Evolutionary conservation across 1,140 invertebrate genomes (phyloP), one percentile per base, ranked within the genome.

Genomic region (Tetraneura akinire): DNA sequence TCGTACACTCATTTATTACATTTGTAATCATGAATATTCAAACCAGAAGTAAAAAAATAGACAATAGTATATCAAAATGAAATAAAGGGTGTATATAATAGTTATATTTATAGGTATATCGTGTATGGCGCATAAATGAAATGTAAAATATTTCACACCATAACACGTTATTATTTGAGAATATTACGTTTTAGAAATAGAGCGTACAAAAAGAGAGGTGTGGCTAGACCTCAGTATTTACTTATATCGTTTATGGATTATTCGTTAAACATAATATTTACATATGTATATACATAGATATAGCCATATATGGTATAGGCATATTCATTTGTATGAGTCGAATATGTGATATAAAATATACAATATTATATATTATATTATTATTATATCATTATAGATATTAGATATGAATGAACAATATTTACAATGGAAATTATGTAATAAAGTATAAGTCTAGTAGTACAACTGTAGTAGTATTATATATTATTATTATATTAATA

Each of bases 61-160:
- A n/a, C n/a, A n/a, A 62, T 62, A 23, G n/a, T n/a, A 0, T 45
- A 47, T 45, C 13, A 47, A 68, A 11, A 47, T 5, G 45, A 16
- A 23, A 21, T 66, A 45, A 66, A 66, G 64, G 64, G 64, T 45
- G 64, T 37, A 45, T n/a, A n/a, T n/a, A n/a, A n/a, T n/a, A n/a
- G n/a, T n/a, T n/a, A n/a, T n/a, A n/a, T n/a, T n/a, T n/a, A n/a
- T n/a, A n/a, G n/a, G n/a, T n/a, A n/a, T n/a, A n/a, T n/a, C n/a
- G n/a, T n/a, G n/a, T n/a, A n/a, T n/a, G n/a, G n/a, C n/a, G n/a
- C n/a, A 21, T 42, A n/a, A 13, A 45, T 42, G 64, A 66, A 66
- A 68, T 45, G 11, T 16, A 45, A 68, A 68, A 68, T 68, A 47
- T 68, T 42, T 45, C n/a, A 68, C 37, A 45, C 64, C 64, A 45